Percentiles rank a stretch among this genome's conserved stretches.
Conservation (phyloP, 2,113 vertebrate genomes). For the Orycteropus afer region DNA sequence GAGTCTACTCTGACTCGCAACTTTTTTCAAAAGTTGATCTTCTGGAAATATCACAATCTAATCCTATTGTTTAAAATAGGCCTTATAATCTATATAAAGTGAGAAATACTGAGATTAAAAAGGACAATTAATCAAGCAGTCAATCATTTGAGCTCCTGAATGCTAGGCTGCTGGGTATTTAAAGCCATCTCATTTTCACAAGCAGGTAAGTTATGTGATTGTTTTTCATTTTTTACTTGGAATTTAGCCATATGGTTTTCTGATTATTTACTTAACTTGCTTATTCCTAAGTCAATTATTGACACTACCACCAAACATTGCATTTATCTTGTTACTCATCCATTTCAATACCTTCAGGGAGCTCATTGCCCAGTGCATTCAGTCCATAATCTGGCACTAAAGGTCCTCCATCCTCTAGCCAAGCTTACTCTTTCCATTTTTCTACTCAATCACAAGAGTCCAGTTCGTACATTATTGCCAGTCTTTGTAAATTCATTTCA, state of each 20-base stretch:
- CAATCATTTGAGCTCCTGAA: background rate
- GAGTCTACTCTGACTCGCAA: constrained; percentile 65
- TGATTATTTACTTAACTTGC: background rate
- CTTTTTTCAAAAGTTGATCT: constrained; percentile 68
- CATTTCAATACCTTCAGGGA: background rate
- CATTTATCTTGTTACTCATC: background rate
- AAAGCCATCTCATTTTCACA: background rate
- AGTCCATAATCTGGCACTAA: background rate
- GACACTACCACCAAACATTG: background rate
- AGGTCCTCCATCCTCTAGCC: background rate
- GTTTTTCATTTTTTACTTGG: background rate
- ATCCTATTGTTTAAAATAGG: constrained; percentile 61
- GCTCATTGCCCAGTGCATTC: fast-evolving
- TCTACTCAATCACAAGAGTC: background rate
- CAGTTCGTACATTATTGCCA: background rate
- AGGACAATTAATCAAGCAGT: background rate
- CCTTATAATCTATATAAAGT: background rate
- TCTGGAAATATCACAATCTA: constrained; percentile 53
- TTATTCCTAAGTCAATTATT: background rate
- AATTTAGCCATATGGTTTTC: background rate
- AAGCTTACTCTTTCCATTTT: background rate
- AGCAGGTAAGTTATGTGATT: background rate
- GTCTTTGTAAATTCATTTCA: background rate
- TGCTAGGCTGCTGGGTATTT: background rate
- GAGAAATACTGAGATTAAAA: constrained; percentile 37